Evolutionary conservation across 2,888 invertebrate genomes (phyloP), one percentile per base, ranked within the genome.

Genomic region (Folsomia manolachei): DNA sequence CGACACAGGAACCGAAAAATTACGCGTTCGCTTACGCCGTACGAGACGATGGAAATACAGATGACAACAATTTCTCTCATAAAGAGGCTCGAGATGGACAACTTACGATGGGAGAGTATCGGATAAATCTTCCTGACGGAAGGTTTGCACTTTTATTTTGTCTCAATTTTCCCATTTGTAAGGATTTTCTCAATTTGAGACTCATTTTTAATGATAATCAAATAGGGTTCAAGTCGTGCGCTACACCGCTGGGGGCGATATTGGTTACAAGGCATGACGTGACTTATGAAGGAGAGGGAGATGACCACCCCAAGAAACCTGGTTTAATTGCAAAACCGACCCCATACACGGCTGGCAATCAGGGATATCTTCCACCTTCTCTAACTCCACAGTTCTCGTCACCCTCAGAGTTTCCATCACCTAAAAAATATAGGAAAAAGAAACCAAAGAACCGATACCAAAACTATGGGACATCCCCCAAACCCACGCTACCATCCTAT

Each of bases 201-300:
- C 19, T 51, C 14, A 51, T 60, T 60, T 60, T 60, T 60, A 9
- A n/a, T 60, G 60, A 60, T n/a, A 60, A 9, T 60, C n/a, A 60
- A 60, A 60, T 60, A 72, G 73, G 53, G 71, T 67, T 4, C 94
- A 94, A 86, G 88, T 94, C 75, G 94, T 94, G 1, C 90, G 90
- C 80, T 94, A 94, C 83, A 91, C 91, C 0, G 92, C 91, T 0
- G 94, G 94, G 82, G 93, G 93, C 91, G 92, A 92, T 83, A 91
- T 91, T 81, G 94, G 94, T 26, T 95, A 91, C 85, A 92, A 93
- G 82, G 94, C 94, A 79, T n/a, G 92, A 93, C 86, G 93, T 94
- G 7, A 86, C 88, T 74, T 90, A 91, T 83, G 90, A 91, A 82
- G 56, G 56, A 7, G 91, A 75, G 27, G 74, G 72, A 14, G 70